These are phyloP conservation scores for Catocala nupta DNA, from an alignment of 2,888 invertebrate species.

Conservation along the genomic window DNA sequence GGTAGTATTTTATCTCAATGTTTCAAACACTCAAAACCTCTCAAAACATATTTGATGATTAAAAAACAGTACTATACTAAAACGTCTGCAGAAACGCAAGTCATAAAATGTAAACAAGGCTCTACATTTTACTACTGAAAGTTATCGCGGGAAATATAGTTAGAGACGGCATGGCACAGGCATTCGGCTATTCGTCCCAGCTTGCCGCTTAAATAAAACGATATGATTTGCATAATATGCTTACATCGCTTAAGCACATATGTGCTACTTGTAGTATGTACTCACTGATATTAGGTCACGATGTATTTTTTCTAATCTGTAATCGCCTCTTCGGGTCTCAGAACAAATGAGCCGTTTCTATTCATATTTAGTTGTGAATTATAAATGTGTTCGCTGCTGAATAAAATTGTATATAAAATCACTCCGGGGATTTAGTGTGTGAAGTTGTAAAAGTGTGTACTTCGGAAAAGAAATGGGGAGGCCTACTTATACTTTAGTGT, in stretches of 20 bases:
- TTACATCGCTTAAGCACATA: slow-evolving; percentile 4
- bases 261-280: too few relatives aligned
- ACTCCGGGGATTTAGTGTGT: slow-evolving; percentile 1
- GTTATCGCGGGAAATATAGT: slow-evolving; percentile 27
- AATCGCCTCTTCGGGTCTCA: slow-evolving; percentile 8
- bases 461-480: background rate
- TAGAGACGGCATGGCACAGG: slow-evolving; percentile 4
- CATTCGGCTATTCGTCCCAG: slow-evolving; percentile 5
- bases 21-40: too few relatives aligned
- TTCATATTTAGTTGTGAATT: slow-evolving; percentile 28
- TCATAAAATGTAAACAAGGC: background rate
- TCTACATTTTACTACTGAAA: slow-evolving; percentile 11
- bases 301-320: slow-evolving; percentile 11
- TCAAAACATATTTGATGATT: too few relatives aligned
- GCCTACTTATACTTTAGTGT: too few relatives aligned
- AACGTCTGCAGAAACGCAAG: too few relatives aligned
- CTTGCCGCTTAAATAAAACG: slow-evolving; percentile 21
- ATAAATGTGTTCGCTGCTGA: slow-evolving; percentile 21
- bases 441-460: background rate
- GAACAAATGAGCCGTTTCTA: slow-evolving; percentile 22
- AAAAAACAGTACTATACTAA: too few relatives aligned
- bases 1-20: too few relatives aligned
- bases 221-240: slow-evolving; percentile 17
- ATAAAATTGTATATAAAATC: slow-evolving; percentile 28
- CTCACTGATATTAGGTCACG: background rate